These are phyloP conservation scores for Seira ritae DNA, from an alignment of 2,888 invertebrate species.

Conservation along the genomic window DNA sequence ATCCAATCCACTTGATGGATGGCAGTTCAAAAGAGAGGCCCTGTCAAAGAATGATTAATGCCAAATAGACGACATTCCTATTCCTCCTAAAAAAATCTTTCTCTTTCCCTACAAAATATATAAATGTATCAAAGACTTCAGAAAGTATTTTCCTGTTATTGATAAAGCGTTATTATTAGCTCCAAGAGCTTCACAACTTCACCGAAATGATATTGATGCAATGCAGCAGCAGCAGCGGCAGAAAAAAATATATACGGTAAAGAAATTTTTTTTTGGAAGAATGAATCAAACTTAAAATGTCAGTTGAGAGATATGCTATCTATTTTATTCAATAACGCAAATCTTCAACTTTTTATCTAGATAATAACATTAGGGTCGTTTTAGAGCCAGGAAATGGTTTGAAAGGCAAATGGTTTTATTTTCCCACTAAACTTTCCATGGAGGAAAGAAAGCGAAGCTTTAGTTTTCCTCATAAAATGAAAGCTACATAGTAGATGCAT, in stretches of 20 bases:
- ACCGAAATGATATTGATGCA: slow-evolving; percentile 12
- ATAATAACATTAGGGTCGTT: slow-evolving; percentile 22
- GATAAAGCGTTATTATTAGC: slow-evolving; percentile 23
- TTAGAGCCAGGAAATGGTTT: slow-evolving; percentile 19
- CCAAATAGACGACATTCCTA: slow-evolving; percentile 72
- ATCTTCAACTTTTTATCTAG: slow-evolving; percentile 26
- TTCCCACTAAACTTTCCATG: background rate
- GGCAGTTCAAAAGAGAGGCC: slow-evolving; percentile 72
- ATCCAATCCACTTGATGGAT: slow-evolving; percentile 73
- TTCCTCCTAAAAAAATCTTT: slow-evolving; percentile 49
- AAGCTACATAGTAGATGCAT: too few relatives aligned
- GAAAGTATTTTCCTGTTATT: slow-evolving; percentile 14
- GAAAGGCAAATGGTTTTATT: slow-evolving; percentile 16
- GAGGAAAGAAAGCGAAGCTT: slow-evolving; percentile 11
- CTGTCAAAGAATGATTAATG: slow-evolving; percentile 74
- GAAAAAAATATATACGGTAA: too few relatives aligned
- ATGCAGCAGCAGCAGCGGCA: background rate
- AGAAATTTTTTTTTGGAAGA: too few relatives aligned
- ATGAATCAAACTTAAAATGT: slow-evolving; percentile 24
- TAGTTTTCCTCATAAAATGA: background rate
- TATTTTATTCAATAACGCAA: slow-evolving; percentile 17
- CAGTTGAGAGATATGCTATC: slow-evolving; percentile 18
- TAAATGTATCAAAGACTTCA: slow-evolving; percentile 47
- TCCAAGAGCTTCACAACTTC: slow-evolving; percentile 6
- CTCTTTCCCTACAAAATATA: slow-evolving; percentile 54